phyloP scores from a whole-genome alignment of 2,113 vertebrate genomes.

The Hypomesus transpacificus region DNA sequence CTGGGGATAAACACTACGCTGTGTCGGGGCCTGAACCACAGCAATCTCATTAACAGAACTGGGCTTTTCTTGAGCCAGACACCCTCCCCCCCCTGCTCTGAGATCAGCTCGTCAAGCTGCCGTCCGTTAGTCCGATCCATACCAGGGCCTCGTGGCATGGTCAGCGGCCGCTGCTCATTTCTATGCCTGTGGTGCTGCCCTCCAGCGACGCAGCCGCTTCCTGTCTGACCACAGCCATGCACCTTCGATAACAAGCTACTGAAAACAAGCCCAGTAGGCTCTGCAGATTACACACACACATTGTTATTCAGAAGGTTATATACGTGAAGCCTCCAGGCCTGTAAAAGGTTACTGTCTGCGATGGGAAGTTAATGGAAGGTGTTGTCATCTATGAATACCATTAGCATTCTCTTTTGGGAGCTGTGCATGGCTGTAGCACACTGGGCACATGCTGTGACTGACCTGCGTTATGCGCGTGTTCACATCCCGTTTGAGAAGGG shows the following conservation, averaged over 20 bases:
- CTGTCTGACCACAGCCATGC: conserved; percentile 23
- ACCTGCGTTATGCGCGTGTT: not conserved
- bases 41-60: conserved; percentile 48
- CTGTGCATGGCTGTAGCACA: not conserved
- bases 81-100: conserved; percentile 10
- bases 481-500: too few species aligned
- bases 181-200: conserved; percentile 7
- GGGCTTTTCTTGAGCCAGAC: conserved; percentile 5
- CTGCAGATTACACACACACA: too few species aligned
- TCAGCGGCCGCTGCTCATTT: not conserved
- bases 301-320: conserved; percentile 57
- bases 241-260: conserved; percentile 13
- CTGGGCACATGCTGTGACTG: conserved; percentile 7
- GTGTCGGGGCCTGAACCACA: conserved; percentile 27
- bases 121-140: too few species aligned
- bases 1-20: conserved; percentile 33
- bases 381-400: conserved; percentile 52
- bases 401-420: conserved; percentile 27
- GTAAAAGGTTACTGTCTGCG: conserved; percentile 54
- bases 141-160: not conserved
- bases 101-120: too few species aligned
- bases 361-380: conserved; percentile 55
- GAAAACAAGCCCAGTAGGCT: too few species aligned
- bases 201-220: not conserved
- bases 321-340: conserved; percentile 31